Evolutionary conservation across 2,113 vertebrate species (phyloP), one percentile per base, ranked within the genome.

Genomic region (Sander vitreus): DNA sequence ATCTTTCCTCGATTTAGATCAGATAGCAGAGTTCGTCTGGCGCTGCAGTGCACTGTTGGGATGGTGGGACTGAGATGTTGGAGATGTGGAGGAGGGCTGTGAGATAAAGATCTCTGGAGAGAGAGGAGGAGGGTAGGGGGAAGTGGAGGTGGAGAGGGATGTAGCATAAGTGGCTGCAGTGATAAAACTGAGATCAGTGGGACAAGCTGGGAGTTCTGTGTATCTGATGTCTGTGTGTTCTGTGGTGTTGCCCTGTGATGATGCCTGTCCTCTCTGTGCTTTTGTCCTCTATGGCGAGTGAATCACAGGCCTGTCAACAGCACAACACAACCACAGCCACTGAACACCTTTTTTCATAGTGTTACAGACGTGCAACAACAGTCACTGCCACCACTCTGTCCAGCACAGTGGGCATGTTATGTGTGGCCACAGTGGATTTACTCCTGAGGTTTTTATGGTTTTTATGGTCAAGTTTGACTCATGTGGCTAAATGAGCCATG

Each of bases 1-100:
- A 92, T 91, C 80, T 90, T 93, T 92, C 90, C 90, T 89, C 83
- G 83, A 88, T 90, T 88, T 86, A 90, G 87, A 92, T 93, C 91
- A 90, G 91, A 92, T 91, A 91, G 72, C 21, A 18, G 73, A 48
- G 66, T 78, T 89, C 39, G 74, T 91, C 88, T 89, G 90, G 78
- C 7, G 15, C 89, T 78, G 71, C 55, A 54, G 55, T 73, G 84
- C 63, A 59, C 85, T 86, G 78, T 63, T 73, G 90, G 87, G 83
- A 92, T 80, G 81, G 84, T 23, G 81, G 87, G 86, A 88, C 83
- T n/a, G 80, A 90, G 91, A 92, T 90, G 87, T 58, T 83, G 86
- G 83, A 78, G 88, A 90, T 93, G 89, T 85, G 82, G 80, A 76
- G 91, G 84, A 85, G 85, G 85, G 77, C 85, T 84, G 69, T 50